Base-by-base conservation (phyloP, 2,888 invertebrate genomes). In the Neoscelio sp. region DNA sequence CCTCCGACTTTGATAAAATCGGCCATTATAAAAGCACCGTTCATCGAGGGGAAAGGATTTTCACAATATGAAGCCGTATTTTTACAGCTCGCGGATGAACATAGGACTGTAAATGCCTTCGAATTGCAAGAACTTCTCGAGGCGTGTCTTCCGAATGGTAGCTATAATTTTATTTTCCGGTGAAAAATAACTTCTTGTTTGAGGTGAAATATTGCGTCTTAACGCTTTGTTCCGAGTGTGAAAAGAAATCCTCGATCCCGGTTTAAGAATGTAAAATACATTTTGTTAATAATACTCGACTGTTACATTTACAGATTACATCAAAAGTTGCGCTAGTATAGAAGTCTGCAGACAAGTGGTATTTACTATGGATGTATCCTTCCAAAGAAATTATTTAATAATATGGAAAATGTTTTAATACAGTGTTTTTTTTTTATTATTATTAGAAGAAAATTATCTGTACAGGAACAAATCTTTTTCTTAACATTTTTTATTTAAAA, bases 311-410 rank as follows among this genome's bases (percentile, higher is more conserved):
- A 8, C 87, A 93, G 97, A 98, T 91, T 98, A 97, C 85, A 97
- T 98, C 82, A 98, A 97, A 88, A 97, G 97, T 84, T 97, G 97
- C 89, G 97, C 97, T 0, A 96, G 96, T 10, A 94, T 97, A 84
- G 97, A 97, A 90, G 97, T 98, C 0, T 98, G 98, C 87, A 92
- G 97, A 73, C 97, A 97, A 91, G 96, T 97, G 5, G 95, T 98
- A 13, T 92, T 97, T 0, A 94, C 97, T 4, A 93, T 97, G 91
- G 97, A 97, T 91, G 96, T 96, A 95, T 95, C 95, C 94, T 91
- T 90, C 81, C 23, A 52, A 15, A 26, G 12, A 30, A 40, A 42
- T 35, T 52, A 28, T 18, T 6, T 23, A 56, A 50, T 50, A 15
- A 15, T 23, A 23, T 23, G 23, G 6, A 23, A 23, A 23, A 4